A percentile compares a stretch with the other conserved stretches of the same genome.
These are phyloP conservation scores for Odontesthes bonariensis DNA, from an alignment of 2,113 vertebrate genomes.

Conservation along the genomic window DNA sequence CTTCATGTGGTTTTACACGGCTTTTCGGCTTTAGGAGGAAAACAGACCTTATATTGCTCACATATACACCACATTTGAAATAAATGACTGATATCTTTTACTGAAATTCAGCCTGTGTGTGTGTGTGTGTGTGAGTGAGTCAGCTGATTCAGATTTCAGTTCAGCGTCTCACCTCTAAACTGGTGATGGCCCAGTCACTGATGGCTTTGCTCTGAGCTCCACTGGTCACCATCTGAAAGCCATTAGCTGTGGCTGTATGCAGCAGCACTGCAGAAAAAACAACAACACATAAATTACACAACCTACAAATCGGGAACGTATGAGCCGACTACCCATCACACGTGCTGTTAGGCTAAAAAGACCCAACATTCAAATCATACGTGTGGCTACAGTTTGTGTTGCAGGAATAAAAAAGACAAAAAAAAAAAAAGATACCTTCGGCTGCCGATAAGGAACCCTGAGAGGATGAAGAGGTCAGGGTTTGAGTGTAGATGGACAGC, in stretches of 20 bases:
- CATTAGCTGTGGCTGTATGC: constrained; percentile 96
- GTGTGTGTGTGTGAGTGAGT: neutral
- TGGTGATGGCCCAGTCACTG: constrained; percentile 97
- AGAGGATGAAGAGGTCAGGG: constrained; percentile 90
- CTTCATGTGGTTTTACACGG: neutral
- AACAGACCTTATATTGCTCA: too few species aligned
- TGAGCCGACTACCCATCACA: neutral
- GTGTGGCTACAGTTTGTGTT: too few species aligned
- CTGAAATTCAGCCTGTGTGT: too few species aligned
- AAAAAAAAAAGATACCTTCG: constrained; percentile 85
- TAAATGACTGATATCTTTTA: too few species aligned
- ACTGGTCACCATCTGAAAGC: constrained; percentile 99
- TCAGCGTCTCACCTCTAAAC: constrained; percentile 90
- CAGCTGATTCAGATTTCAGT: neutral
- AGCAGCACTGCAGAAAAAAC: constrained; percentile 86
- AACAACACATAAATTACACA: neutral
- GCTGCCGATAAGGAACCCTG: constrained; percentile 93
- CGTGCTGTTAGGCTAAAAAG: too few species aligned
- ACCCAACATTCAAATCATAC: neutral
- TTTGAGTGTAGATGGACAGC: constrained; percentile 96
- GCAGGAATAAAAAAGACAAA: too few species aligned
- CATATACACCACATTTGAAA: too few species aligned
- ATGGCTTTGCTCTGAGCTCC: constrained; percentile 97
- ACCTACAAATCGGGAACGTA: neutral
- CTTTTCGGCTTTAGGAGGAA: too few species aligned